Conservation (phyloP, 2,797 vertebrate genomes). For the Sebastes oblongus region DNA sequence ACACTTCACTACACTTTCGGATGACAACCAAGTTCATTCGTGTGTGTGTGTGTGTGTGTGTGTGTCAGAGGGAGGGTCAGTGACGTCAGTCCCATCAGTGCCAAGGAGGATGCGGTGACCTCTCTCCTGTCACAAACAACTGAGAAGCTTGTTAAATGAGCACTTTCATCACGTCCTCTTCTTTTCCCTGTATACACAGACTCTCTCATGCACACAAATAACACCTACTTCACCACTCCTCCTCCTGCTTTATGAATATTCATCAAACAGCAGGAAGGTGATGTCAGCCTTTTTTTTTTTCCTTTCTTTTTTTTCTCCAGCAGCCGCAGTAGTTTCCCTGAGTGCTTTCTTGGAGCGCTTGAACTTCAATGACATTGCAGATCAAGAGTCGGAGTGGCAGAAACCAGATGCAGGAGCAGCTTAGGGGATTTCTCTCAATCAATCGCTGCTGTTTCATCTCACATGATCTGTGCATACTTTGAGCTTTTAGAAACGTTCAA, state of each 20-base stretch:
- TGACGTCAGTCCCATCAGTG: constrained; percentile 31
- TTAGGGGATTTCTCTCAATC: constrained; percentile 50
- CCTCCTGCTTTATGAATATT: constrained; percentile 59
- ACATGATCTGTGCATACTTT: constrained; percentile 35
- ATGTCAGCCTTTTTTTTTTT: constrained; percentile 43
- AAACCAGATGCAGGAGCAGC: constrained; percentile 50
- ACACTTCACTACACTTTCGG: background rate
- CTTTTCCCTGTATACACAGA: background rate
- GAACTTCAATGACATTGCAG: constrained; percentile 53
- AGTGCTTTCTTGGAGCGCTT: constrained; percentile 55
- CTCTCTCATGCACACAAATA: background rate
- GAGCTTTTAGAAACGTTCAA: constrained; percentile 25
- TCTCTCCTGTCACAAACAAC: constrained; percentile 35
- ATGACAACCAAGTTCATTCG: background rate
- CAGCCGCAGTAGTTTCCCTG: constrained; percentile 50
- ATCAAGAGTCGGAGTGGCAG: constrained; percentile 57
- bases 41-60: background rate
- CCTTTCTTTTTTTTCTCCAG: background rate
- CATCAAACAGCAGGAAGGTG: constrained; percentile 29
- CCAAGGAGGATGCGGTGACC: constrained; percentile 26
- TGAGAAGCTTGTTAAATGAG: constrained; percentile 29
- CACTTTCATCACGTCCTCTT: constrained; percentile 30
- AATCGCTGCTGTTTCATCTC: constrained; percentile 52
- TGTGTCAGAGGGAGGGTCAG: background rate
- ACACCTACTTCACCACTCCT: constrained; percentile 1